Base-by-base conservation (phyloP, 2,888 invertebrate genomes). In the Spodoptera littoralis region DNA sequence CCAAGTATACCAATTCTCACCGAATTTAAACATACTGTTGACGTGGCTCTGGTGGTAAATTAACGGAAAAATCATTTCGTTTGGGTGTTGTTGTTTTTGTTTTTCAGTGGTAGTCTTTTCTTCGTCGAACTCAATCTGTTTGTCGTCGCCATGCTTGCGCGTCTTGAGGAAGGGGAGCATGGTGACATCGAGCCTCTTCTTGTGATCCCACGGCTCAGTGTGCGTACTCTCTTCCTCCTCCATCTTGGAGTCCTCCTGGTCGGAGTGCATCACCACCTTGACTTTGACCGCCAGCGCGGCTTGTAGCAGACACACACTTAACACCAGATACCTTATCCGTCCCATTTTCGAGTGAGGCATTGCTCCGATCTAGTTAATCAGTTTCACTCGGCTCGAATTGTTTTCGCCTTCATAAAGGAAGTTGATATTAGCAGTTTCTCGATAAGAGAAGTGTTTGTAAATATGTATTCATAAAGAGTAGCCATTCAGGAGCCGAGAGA, bases 1-100 rank as follows among this genome's bases (percentile, higher is more conserved):
- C 94, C 94, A 94, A 22, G 94, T 94, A 75, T 93, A 94, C 94
- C 94, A 94, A 67, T 91, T 93, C 65, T 91, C 92, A 2, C 92
- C 92, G 66, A 92, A 92, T 77, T 93, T 93, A 70, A 94, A 94
- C 93, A 93, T 93, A 70, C 92, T 93, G 73, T 92, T 93, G 42
- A 94, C 88, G 67, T 94, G 93, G 53, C 69, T 88, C 77, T 94
- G 94, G 0, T 84, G 86, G 74, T 92, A 93, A 67, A 94, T 92
- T 60, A 94, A 77, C 0, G 94, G 92, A 66, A 94, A 94, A 5
- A 94, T 86, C 82, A 94, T 79, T 70, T 93, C 92, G 67, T 93
- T 93, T 2, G 93, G 94, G 59, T 94, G 94, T 61, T 87, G 72
- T 13, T 80, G 84, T n/a, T 76, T 83, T 3, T 77, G 22, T 65